These are phyloP conservation scores for Diarsia dahlii DNA, from an alignment of 2,888 invertebrate genomes.

Conservation along the genomic window DNA sequence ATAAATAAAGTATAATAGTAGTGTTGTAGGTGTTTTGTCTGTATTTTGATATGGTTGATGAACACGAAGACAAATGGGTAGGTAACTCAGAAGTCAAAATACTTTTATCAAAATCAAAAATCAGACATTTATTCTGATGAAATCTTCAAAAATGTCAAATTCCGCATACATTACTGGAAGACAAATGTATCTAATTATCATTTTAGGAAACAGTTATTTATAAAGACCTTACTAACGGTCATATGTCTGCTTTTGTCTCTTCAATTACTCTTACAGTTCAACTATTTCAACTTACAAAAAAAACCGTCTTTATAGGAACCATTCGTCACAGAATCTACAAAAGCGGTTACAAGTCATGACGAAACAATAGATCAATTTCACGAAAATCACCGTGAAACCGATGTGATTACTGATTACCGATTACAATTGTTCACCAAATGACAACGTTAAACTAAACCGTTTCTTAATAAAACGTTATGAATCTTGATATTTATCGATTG, in stretches of 20 bases:
- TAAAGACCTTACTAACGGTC: constrained; percentile 23
- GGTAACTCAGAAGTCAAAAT: too few species aligned
- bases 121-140: constrained; percentile 10
- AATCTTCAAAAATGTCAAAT: constrained; percentile 6
- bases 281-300: constrained; percentile 5
- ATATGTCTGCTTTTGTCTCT: constrained; percentile 29
- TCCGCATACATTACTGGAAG: constrained; percentile 3
- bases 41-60: too few species aligned
- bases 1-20: too few species aligned
- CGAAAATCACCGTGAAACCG: constrained; percentile 82
- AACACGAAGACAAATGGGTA: too few species aligned
- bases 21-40: too few species aligned
- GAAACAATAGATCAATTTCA: constrained; percentile 82
- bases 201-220: constrained; percentile 31
- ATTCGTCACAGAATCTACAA: constrained; percentile 62
- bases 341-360: constrained; percentile 49
- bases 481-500: constrained; percentile 75
- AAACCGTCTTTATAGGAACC: constrained; percentile 13
- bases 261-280: constrained; percentile 21
- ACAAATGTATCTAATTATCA: constrained; percentile 24
- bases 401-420: constrained; percentile 80
- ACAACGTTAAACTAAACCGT: constrained; percentile 80
- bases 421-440: constrained; percentile 80
- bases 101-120: not conserved
- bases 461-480: constrained; percentile 74